Conservation (phyloP, 37 sponge, comb jelly and placozoan species). For the Oopsacas minuta region DNA sequence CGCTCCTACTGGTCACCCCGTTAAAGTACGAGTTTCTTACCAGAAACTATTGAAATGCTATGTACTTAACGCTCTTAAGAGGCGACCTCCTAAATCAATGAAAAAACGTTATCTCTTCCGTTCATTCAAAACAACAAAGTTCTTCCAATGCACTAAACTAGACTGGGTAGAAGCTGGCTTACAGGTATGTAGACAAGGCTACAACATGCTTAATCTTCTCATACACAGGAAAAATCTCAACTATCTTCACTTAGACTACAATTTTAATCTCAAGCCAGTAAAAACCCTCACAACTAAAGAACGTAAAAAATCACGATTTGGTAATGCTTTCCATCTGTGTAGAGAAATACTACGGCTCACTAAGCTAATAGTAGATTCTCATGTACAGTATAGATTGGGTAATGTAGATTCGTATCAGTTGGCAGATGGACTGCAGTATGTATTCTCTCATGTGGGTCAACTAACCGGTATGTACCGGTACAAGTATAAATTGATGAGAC, state of each 20-base stretch:
- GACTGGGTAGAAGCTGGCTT: constrained; percentile 99
- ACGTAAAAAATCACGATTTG: constrained; percentile 95
- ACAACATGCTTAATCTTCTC: constrained; percentile 99
- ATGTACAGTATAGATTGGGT: constrained; percentile 96
- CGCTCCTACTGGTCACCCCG: constrained; percentile 87
- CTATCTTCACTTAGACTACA: constrained; percentile 98
- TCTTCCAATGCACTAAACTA: constrained; percentile 96
- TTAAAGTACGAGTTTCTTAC: constrained; percentile 97
- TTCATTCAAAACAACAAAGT: constrained; percentile 95
- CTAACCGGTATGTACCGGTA: constrained; percentile 99
- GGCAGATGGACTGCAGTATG: constrained; percentile 95
- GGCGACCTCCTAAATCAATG: constrained; percentile 86
- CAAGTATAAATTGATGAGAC: constrained; percentile 99
- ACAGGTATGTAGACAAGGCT: constrained; percentile 99
- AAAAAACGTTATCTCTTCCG: constrained; percentile 94
- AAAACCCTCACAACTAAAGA: constrained; percentile 98
- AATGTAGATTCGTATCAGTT: constrained; percentile 96
- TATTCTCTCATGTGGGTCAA: constrained; percentile 96
- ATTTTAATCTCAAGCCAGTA: constrained; percentile 98
- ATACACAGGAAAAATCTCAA: constrained; percentile 99
- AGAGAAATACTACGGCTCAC: constrained; percentile 95
- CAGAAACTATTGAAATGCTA: constrained; percentile 93
- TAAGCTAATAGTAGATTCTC: constrained; percentile 93
- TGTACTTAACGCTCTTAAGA: constrained; percentile 92
- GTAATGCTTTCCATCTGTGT: constrained; percentile 98